Conservation (phyloP, 2,113 vertebrate species). For the Grantiella picta region DNA sequence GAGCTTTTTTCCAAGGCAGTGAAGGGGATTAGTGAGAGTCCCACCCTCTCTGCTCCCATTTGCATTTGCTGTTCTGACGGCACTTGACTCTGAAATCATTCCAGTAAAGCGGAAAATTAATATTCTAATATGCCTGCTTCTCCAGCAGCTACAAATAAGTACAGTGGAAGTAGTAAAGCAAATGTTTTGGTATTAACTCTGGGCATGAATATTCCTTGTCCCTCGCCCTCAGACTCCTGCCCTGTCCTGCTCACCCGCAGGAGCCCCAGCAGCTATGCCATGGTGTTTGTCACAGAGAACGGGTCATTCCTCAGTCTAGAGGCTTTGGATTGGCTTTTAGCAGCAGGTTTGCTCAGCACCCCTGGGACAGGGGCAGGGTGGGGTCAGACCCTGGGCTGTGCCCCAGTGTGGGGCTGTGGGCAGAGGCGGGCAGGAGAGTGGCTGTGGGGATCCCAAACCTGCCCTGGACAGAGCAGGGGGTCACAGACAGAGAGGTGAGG, state of each 20-base stretch:
- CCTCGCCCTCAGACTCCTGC: conserved; percentile 3
- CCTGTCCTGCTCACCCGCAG: neutral
- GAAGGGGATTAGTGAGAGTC: conserved; percentile 65
- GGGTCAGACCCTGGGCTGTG: neutral
- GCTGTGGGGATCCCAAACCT: accelerated
- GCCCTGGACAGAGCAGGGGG: neutral
- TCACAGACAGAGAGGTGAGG: too few relatives aligned
- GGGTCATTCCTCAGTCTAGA: neutral
- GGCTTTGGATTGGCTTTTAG: neutral
- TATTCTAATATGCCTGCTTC: conserved; percentile 79
- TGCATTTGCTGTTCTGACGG: conserved; percentile 62
- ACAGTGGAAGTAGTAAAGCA: conserved; percentile 65
- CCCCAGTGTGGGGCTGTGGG: accelerated
- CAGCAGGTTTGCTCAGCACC: neutral
- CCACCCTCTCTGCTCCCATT: conserved; percentile 65
- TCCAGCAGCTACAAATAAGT: conserved; percentile 68
- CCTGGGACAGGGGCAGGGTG: neutral
- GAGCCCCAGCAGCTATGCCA: neutral
- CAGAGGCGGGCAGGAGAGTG: accelerated
- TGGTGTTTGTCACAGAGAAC: neutral
- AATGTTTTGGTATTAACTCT: conserved; percentile 52
- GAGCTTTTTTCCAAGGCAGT: neutral
- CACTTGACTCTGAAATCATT: conserved; percentile 78
- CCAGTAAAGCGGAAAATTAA: conserved; percentile 87
- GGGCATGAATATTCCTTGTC: conserved; percentile 69